These are phyloP conservation scores for Sebastes goodei DNA, from an alignment of 2,797 vertebrate genomes.

Conservation along the genomic window DNA sequence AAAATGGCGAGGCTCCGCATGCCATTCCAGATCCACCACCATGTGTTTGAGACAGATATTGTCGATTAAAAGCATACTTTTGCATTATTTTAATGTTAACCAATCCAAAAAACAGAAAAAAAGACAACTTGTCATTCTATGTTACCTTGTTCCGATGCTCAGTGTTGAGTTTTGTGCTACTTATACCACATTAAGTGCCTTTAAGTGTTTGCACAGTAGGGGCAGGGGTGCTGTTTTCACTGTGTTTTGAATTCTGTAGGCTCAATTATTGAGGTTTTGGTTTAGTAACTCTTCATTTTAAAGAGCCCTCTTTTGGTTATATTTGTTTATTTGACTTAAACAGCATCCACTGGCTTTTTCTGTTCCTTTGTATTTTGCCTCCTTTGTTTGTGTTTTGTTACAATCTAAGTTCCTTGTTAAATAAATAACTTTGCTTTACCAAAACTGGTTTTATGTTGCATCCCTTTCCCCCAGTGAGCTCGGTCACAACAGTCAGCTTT, in stretches of 20 bases:
- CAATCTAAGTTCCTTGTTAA: no score
- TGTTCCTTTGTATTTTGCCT: no score
- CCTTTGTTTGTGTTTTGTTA: no score
- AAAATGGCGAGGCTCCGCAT: not conserved
- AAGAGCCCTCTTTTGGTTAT: no score
- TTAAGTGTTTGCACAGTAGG: not conserved
- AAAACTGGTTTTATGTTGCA: no score
- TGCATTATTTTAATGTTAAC: not conserved
- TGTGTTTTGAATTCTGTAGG: no score
- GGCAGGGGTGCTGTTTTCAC: not conserved
- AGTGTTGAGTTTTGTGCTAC: not conserved
- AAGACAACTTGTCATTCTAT: not conserved
- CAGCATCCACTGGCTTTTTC: no score
- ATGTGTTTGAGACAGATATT: not conserved
- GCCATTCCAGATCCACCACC: not conserved
- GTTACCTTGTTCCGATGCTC: not conserved
- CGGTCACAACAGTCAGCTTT: not conserved
- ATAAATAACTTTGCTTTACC: no score
- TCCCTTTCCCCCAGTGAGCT: no score
- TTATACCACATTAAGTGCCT: not conserved
- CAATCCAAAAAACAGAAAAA: not conserved
- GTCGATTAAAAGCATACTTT: not conserved
- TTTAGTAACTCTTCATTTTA: not conserved
- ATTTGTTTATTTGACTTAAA: no score
- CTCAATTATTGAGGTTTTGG: no score